These are phyloP conservation scores for Planiliza haematocheilus DNA, from an alignment of 2,113 vertebrate species.

Conservation along the genomic window DNA sequence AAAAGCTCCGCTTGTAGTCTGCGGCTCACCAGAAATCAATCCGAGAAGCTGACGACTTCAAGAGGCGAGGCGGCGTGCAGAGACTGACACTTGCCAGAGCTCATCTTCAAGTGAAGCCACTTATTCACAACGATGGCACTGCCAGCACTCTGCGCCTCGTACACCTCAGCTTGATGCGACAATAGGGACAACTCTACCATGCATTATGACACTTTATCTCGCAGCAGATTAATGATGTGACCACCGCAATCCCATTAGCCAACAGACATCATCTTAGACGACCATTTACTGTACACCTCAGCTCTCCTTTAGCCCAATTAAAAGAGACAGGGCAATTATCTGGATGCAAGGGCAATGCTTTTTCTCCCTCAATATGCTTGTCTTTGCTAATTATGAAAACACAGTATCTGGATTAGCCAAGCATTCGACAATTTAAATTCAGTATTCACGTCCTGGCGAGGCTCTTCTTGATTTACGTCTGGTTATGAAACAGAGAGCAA, in stretches of 20 bases:
- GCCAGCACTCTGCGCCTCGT: constrained; percentile 9
- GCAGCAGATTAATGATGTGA: constrained; percentile 40
- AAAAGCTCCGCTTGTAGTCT: constrained; percentile 40
- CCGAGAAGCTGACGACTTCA: constrained; percentile 49
- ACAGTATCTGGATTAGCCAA: constrained; percentile 32
- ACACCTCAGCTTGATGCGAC: constrained; percentile 3
- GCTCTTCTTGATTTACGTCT: constrained; percentile 7
- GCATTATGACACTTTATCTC: constrained; percentile 26
- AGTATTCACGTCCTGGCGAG: constrained; percentile 30
- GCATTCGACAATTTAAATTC: constrained; percentile 30
- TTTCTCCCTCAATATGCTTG: constrained; percentile 36
- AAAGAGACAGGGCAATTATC: constrained; percentile 45
- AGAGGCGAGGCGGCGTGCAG: constrained; percentile 18
- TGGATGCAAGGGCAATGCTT: constrained; percentile 15
- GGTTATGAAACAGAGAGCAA: constrained; percentile 6
- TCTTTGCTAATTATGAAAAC: constrained; percentile 60
- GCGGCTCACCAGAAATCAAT: constrained; percentile 63
- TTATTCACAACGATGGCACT: constrained; percentile 3
- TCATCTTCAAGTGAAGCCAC: constrained; percentile 30
- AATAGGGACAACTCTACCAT: constrained; percentile 7
- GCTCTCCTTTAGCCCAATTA: constrained; percentile 40
- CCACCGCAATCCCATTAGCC: constrained; percentile 17
- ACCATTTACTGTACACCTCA: constrained; percentile 34
- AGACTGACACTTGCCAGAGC: constrained; percentile 13
- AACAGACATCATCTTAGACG: constrained; percentile 55